phyloP scores from a whole-genome alignment of 1,140 invertebrate genomes.

The Propsilocerus akamusi region DNA sequence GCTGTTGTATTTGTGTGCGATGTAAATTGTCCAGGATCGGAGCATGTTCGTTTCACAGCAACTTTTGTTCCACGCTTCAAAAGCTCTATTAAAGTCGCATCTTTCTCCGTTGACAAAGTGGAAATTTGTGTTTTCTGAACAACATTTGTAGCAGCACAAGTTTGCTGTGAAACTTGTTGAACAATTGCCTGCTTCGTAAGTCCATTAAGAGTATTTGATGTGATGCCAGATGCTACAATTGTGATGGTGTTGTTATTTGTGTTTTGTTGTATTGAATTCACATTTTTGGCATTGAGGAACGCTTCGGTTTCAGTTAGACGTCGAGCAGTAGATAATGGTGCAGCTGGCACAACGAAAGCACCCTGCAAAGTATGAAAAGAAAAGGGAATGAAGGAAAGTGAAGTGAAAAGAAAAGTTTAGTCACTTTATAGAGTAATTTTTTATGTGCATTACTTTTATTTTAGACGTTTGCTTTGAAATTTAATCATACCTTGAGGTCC shows the following conservation, averaged over 20 bases:
- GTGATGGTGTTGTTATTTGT: slow-evolving; percentile 11
- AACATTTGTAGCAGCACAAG: background rate
- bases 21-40: slow-evolving; percentile 15
- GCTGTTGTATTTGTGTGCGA: slow-evolving; percentile 19
- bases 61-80: slow-evolving; percentile 50
- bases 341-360: slow-evolving; percentile 22
- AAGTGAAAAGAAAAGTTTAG: slow-evolving; percentile 5
- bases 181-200: slow-evolving; percentile 9
- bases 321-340: slow-evolving; percentile 15
- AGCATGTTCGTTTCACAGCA: slow-evolving; percentile 30
- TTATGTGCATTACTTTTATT: background rate
- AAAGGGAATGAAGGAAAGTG: background rate
- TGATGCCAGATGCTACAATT: slow-evolving; percentile 14
- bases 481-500: slow-evolving; percentile 19
- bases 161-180: slow-evolving; percentile 4
- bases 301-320: slow-evolving; percentile 21
- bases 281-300: slow-evolving; percentile 18
- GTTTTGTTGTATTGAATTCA: slow-evolving; percentile 3
- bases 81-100: slow-evolving; percentile 36
- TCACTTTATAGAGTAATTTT: background rate
- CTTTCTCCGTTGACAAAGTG: slow-evolving; percentile 24
- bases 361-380: slow-evolving; percentile 11
- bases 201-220: slow-evolving; percentile 17
- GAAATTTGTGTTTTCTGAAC: slow-evolving; percentile 1
- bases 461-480: background rate